Evolutionary conservation across 2,888 invertebrate species (phyloP).

Genomic region (Blomia tropicalis): DNA sequence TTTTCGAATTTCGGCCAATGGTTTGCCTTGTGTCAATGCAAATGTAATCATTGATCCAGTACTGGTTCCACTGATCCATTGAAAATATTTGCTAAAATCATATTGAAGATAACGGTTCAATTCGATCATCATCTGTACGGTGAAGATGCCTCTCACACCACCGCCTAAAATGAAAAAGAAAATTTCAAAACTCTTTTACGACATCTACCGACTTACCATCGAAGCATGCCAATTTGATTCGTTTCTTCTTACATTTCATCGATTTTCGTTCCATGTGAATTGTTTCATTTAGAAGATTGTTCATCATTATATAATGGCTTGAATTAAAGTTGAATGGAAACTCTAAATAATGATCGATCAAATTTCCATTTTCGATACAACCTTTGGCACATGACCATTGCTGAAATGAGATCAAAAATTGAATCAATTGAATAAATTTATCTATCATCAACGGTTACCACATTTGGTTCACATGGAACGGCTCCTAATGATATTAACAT

Average conservation of each 20-base stretch:
- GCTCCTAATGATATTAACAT: not conserved
- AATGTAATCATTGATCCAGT: slow-evolving; percentile 82
- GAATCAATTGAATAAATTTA: too few relatives aligned
- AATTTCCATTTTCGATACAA: not conserved
- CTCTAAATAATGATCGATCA: not conserved
- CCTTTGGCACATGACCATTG: too few relatives aligned
- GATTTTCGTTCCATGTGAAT: not conserved
- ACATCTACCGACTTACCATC: slow-evolving; percentile 47
- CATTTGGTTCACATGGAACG: not conserved
- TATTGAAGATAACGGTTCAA: slow-evolving; percentile 46
- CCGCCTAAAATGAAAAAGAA: slow-evolving; percentile 40
- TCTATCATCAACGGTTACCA: too few relatives aligned
- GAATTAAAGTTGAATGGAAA: not conserved
- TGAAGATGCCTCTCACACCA: slow-evolving; percentile 80
- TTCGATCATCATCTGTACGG: slow-evolving; percentile 60
- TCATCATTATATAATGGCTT: not conserved
- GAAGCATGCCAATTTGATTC: slow-evolving; percentile 46
- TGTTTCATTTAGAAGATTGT: not conserved
- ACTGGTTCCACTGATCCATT: slow-evolving; percentile 79
- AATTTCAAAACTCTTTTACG: not conserved
- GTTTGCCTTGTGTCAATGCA: slow-evolving; percentile 50
- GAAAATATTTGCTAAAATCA: slow-evolving; percentile 50
- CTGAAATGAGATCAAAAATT: too few relatives aligned
- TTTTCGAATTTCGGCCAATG: slow-evolving; percentile 57
- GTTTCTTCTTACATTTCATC: slow-evolving; percentile 6